Percentiles rank a stretch among this genome's conserved stretches.
Conservation (phyloP, 2,888 invertebrate genomes). For the Gastrophysa polygoni region DNA sequence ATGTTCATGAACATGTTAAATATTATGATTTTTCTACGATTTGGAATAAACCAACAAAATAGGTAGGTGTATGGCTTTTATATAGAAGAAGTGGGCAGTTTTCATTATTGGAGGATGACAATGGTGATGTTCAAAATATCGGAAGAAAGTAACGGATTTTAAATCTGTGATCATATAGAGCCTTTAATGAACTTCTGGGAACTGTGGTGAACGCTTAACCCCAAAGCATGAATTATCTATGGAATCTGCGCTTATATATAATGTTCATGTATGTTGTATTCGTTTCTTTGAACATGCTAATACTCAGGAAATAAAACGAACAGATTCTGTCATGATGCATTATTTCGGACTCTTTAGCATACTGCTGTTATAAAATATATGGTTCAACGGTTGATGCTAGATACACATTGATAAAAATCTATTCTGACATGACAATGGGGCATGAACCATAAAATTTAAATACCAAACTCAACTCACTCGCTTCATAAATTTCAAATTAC, state of each 20-base stretch:
- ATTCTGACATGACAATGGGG: conserved; percentile 30
- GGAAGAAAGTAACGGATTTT: no score
- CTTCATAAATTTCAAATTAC: conserved; percentile 27
- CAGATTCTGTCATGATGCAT: background rate
- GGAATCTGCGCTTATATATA: background rate
- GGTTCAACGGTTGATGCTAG: conserved; percentile 24
- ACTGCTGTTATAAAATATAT: conserved; percentile 8
- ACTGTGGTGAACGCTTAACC: no score
- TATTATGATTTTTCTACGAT: no score
- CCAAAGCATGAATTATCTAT: background rate
- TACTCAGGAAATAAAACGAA: background rate
- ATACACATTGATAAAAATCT: conserved; percentile 31
- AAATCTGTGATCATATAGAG: no score
- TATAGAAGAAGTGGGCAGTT: no score
- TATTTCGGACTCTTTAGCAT: conserved; percentile 2
- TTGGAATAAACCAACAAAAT: no score
- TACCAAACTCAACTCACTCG: conserved; percentile 24
- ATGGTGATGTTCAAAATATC: no score
- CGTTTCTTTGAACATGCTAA: no score
- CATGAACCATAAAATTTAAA: conserved; percentile 30
- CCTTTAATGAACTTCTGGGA: background rate
- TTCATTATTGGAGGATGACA: no score
- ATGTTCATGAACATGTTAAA: no score
- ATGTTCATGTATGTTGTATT: no score
- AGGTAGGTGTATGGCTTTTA: no score